phyloP scores from a whole-genome alignment of 2,797 vertebrate species.

The Gymnopithys bicolor region DNA sequence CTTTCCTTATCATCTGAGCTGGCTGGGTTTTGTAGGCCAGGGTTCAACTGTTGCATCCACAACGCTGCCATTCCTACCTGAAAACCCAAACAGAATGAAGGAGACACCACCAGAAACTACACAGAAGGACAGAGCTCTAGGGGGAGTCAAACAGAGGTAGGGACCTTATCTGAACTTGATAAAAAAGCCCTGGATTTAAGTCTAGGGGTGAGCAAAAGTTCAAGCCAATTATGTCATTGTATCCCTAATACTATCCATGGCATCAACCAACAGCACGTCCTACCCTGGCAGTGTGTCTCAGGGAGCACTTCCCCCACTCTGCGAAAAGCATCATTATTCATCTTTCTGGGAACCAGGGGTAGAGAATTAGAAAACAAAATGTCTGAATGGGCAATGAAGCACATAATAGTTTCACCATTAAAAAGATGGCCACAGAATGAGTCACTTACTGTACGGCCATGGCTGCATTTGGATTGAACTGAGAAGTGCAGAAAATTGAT shows the following conservation, averaged over 20 bases:
- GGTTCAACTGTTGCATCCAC: background rate
- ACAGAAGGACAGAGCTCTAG: background rate
- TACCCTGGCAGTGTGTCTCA: background rate
- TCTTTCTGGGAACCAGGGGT: background rate
- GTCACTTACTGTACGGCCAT: background rate
- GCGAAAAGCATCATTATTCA: constrained; percentile 8
- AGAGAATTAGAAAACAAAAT: constrained; percentile 52
- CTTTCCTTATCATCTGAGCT: background rate
- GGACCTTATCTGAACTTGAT: constrained; percentile 45
- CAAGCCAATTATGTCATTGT: constrained; percentile 6
- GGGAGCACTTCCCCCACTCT: background rate
- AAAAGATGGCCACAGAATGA: constrained; percentile 36
- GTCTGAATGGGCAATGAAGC: constrained; percentile 14
- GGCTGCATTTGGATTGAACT: background rate
- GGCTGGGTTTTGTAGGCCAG: background rate
- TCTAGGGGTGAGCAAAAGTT: constrained; percentile 51
- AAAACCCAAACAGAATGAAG: background rate
- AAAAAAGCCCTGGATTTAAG: constrained; percentile 48
- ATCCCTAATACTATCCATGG: background rate
- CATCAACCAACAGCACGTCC: background rate
- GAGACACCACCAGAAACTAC: background rate
- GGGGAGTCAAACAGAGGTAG: background rate
- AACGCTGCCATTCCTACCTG: background rate
- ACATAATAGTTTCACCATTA: constrained; percentile 15
- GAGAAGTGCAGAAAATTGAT: constrained; percentile 21